Evolutionary conservation across 2,888 invertebrate species (phyloP).

Genomic region (Liposcelis brunnea): DNA sequence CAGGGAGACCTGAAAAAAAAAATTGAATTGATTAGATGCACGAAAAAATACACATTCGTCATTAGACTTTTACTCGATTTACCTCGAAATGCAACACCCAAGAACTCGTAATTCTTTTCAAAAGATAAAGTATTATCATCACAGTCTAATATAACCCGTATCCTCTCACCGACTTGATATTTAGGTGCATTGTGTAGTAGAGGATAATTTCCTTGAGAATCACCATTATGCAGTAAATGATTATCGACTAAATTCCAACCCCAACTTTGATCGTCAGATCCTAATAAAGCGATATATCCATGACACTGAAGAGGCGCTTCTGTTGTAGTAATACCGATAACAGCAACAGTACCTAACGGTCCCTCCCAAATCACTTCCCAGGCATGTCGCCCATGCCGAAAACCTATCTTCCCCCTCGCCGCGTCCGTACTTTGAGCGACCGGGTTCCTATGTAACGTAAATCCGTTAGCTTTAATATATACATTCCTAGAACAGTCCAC

Average conservation of each 20-base stretch:
- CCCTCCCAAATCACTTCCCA: constrained; percentile 99
- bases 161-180: constrained; percentile 94
- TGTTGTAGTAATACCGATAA: constrained; percentile 87
- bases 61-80: constrained; percentile 20
- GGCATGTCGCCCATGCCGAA: constrained; percentile 79
- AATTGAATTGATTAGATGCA: too few species aligned
- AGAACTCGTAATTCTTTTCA: constrained; percentile 94
- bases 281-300: constrained; percentile 87
- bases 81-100: constrained; percentile 96
- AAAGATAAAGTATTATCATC: constrained; percentile 93
- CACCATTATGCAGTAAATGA: constrained; percentile 88
- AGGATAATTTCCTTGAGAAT: constrained; percentile 87
- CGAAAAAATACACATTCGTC: constrained; percentile 14
- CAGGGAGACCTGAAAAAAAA: constrained; percentile 57
- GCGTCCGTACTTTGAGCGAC: constrained; percentile 98
- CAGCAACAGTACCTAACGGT: constrained; percentile 93
- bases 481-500: constrained; percentile 94
- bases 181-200: constrained; percentile 89
- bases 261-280: constrained; percentile 95
- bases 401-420: constrained; percentile 76
- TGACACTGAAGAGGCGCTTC: constrained; percentile 86
- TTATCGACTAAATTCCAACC: constrained; percentile 99
- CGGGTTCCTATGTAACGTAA: constrained; percentile 93
- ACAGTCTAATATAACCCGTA: constrained; percentile 94
- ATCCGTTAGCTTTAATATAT: constrained; percentile 91